phyloP scores from a whole-genome alignment of 1,140 invertebrate genomes.

The Euschistus heros region DNA sequence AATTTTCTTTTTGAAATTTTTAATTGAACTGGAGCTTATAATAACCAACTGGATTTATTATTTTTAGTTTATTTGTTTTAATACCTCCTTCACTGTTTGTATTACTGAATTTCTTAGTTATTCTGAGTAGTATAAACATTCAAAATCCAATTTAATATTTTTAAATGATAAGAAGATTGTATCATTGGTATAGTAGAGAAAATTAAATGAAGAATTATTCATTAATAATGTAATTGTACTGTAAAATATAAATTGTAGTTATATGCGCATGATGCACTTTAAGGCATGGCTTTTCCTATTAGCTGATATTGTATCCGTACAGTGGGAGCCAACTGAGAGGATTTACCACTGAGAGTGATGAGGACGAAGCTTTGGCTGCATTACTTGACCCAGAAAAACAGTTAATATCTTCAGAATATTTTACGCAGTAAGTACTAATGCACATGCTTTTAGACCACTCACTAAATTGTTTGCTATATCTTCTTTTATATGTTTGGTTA shows the following conservation, averaged over 20 bases:
- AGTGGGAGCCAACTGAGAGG: conserved; percentile 34
- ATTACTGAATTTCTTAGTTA: too few relatives aligned
- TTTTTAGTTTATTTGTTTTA: too few relatives aligned
- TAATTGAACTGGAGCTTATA: too few relatives aligned
- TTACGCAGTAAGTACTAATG: conserved; percentile 28
- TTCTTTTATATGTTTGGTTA: conserved; percentile 22
- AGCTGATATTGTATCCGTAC: conserved; percentile 20
- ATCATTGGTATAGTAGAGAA: too few relatives aligned
- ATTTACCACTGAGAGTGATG: conserved; percentile 41
- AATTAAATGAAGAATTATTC: neutral
- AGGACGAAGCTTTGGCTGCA: conserved; percentile 37
- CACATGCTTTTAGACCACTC: neutral
- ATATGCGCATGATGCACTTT: conserved; percentile 26
- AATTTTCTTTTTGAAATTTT: too few relatives aligned
- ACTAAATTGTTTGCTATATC: neutral
- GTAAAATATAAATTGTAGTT: conserved; percentile 19
- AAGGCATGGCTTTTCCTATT: conserved; percentile 23
- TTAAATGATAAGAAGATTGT: too few relatives aligned
- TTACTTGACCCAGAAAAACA: conserved; percentile 27
- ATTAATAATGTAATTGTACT: neutral
- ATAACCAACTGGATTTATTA: too few relatives aligned
- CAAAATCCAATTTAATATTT: too few relatives aligned
- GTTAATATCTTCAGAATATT: conserved; percentile 20
- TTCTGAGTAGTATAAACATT: too few relatives aligned
- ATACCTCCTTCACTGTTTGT: too few relatives aligned